A percentile compares a stretch with the other conserved stretches of the same genome.
phyloP scores from a whole-genome alignment of 1,140 invertebrate species.

The Hydropsyche tenuis region DNA sequence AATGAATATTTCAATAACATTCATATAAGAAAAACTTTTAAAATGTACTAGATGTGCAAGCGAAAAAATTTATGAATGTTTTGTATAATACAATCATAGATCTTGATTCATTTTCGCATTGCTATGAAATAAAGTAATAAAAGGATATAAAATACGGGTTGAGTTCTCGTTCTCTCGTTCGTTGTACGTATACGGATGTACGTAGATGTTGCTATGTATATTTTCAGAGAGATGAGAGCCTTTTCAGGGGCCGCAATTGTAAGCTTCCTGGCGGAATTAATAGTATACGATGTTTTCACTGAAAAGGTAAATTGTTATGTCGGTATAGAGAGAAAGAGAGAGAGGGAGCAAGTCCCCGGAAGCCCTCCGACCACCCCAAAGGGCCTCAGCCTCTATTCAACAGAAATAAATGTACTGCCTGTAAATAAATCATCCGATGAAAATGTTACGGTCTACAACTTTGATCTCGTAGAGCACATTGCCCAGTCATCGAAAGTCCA shows the following conservation, averaged over 20 bases:
- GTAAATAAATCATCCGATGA: constrained; percentile 48
- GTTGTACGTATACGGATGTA: too few species aligned
- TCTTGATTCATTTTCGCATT: too few species aligned
- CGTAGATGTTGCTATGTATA: constrained; percentile 23
- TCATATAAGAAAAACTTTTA: too few species aligned
- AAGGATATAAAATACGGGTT: constrained; percentile 24
- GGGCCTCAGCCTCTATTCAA: constrained; percentile 40
- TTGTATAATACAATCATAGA: too few species aligned
- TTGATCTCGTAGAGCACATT: constrained; percentile 46
- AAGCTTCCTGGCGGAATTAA: constrained; percentile 52
- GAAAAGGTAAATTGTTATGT: constrained; percentile 52
- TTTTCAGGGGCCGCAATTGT: constrained; percentile 49
- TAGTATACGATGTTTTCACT: constrained; percentile 51
- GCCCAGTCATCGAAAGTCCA: neutral
- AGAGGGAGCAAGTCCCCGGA: constrained; percentile 24
- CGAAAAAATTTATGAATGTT: too few species aligned
- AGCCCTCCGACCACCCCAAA: constrained; percentile 8
- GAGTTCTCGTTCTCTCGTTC: constrained; percentile 29
- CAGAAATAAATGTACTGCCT: constrained; percentile 44
- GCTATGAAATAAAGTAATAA: too few species aligned
- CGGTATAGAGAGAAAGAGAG: constrained; percentile 31
- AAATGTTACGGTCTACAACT: constrained; percentile 43
- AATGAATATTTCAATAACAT: too few species aligned
- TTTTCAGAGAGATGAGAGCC: constrained; percentile 46
- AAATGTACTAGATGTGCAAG: too few species aligned